Percentiles rank a stretch among this genome's conserved stretches.
phyloP scores from a whole-genome alignment of 2,113 vertebrate genomes.

The pig (Sus scrofa) region T2T-Sscrofa CM000818.6:116545001-116545500 shows the following conservation, averaged over 20 bases:
- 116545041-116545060: neutral
- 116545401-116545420: neutral
- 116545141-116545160: neutral
- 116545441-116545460: neutral
- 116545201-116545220: neutral
- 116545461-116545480: neutral
- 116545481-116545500: neutral
- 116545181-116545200: neutral
- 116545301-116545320: neutral
- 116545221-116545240: neutral
- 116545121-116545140: neutral
- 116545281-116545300: neutral
- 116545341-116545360: fast-evolving
- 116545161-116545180: neutral
- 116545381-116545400: neutral
- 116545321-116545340: neutral
- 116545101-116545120: neutral
- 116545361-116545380: neutral
- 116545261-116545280: neutral
- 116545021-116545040: too few species aligned
- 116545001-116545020: fast-evolving
- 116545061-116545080: neutral
- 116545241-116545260: neutral
- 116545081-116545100: fast-evolving
- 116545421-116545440: neutral